Conservation (phyloP, 1,140 invertebrate species). For the Trinorchestia longiramus region DNA sequence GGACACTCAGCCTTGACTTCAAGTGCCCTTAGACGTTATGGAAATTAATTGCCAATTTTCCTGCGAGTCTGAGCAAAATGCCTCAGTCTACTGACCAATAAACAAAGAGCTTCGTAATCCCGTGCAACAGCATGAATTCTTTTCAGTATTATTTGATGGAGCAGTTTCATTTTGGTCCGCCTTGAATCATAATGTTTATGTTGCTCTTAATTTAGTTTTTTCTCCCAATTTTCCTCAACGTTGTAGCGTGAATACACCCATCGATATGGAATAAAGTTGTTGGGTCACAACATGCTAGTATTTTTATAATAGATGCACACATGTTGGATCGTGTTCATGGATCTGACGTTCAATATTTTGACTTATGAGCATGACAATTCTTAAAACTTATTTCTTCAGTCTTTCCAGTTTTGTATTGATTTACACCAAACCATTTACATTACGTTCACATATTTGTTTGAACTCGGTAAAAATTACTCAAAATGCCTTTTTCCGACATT, state of each 20-base stretch:
- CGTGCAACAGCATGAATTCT: not conserved
- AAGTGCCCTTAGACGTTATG: not conserved
- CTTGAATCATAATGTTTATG: not conserved
- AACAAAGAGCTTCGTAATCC: not conserved
- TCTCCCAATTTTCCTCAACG: not conserved
- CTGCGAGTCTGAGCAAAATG: not conserved
- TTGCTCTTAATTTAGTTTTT: not conserved
- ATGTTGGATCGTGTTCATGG: not conserved
- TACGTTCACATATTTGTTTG: not conserved
- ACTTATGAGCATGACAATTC: too few relatives aligned
- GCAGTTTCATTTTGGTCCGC: not conserved
- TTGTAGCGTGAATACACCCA: not conserved
- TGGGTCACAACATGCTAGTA: not conserved
- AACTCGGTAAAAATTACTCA: too few relatives aligned
- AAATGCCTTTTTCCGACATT: too few relatives aligned
- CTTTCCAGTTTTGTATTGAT: not conserved
- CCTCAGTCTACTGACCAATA: not conserved
- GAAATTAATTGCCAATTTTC: not conserved
- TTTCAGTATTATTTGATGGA: not conserved
- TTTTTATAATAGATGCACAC: too few relatives aligned
- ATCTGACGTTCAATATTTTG: not conserved
- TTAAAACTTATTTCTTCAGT: not conserved
- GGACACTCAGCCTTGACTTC: constrained; percentile 10
- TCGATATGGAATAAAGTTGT: not conserved
- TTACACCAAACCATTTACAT: not conserved